Base-by-base conservation (phyloP, 2,797 vertebrate species). In the Trichosurus vulpecula region DNA sequence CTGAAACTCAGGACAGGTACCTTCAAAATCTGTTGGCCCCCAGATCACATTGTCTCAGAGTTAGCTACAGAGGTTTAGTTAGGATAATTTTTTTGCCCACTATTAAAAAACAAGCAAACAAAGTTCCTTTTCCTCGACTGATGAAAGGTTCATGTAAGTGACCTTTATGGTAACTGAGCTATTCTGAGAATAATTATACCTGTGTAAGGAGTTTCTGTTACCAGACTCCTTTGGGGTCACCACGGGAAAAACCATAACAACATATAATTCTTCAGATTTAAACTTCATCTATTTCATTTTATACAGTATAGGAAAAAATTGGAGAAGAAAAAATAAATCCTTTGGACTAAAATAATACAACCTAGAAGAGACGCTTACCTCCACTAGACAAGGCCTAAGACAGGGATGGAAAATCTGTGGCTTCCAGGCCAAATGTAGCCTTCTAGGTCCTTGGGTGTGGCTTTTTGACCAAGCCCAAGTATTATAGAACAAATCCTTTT, bases 161-260 rank as follows among this genome's bases (percentile, higher is more conserved):
- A 51, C 74, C 41, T 87, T 87, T 41, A 51, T 51, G 41, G 22
- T 87, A 25, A 87, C 74, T 51, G 74, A 87, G 22, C 8, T 11
- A 11, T 2, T 41, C 41, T 87, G 41, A 87, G 3, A 9, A 47
- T 87, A 87, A 51, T 47, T 87, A 87, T 87, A 51, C 41, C 9
- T 81, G 9, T 87, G 10, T 87, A 87, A 27, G 25, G 10, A 53
- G 19, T 90, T n/a, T 96, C 27, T 92, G 87, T 95, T 90, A 41
- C 90, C 10, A 52, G 81, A 30, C 6, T 95, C 22, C 54, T 27
- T 92, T 47, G 52, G 91, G 53, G 0, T 87, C 6, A 81, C 93
- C 92, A 95, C 95, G 92, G 96, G 52, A 93, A 97, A 35, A 93
- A 30, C 2, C 27, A 92, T 29, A 94, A 57, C 41, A 51, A 93